These are phyloP conservation scores for Lathronympha strigana DNA, from an alignment of 2,888 invertebrate species.

Conservation along the genomic window DNA sequence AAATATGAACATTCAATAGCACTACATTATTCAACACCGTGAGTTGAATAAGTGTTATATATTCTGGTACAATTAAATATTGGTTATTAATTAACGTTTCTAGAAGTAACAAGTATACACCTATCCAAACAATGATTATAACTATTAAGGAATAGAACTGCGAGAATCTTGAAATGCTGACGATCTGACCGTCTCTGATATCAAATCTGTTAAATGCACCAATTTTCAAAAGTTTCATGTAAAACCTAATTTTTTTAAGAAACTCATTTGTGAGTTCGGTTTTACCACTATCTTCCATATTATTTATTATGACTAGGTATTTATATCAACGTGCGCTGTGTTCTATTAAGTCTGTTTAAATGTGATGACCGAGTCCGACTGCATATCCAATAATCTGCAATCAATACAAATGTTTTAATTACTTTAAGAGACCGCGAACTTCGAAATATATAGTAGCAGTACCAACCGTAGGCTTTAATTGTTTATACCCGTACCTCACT, in stretches of 20 bases:
- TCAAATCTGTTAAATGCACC: constrained; percentile 60
- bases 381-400: too few species aligned
- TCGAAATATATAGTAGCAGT: too few species aligned
- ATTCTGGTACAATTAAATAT: constrained; percentile 56
- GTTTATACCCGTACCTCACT: too few species aligned
- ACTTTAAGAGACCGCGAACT: too few species aligned
- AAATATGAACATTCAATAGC: constrained; percentile 55
- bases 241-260: constrained; percentile 1
- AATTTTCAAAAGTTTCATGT: constrained; percentile 49
- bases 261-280: constrained; percentile 8
- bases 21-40: constrained; percentile 52
- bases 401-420: too few species aligned
- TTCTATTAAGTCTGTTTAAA: too few species aligned
- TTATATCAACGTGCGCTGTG: too few species aligned
- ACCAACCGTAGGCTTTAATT: too few species aligned
- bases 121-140: constrained; percentile 47
- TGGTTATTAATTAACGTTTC: constrained; percentile 47
- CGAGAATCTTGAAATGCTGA: constrained; percentile 49
- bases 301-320: too few species aligned
- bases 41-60: constrained; percentile 53
- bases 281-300: constrained; percentile 2
- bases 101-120: constrained; percentile 52
- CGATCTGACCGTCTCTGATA: constrained; percentile 54
- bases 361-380: too few species aligned
- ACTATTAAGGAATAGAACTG: constrained; percentile 51